Conservation (phyloP, 2,888 invertebrate species). For the Odontocerum albicorne region DNA sequence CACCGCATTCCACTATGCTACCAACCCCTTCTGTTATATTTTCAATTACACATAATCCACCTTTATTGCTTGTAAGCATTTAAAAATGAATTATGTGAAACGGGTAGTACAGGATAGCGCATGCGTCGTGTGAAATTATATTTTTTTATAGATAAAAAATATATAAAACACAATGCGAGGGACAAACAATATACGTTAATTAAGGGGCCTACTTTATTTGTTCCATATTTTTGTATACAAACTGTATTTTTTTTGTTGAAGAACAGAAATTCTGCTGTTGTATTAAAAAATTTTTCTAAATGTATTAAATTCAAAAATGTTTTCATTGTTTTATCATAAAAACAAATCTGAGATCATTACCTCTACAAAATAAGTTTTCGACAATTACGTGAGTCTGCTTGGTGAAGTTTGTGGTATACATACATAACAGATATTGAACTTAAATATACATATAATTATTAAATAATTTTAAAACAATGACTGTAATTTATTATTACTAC, state of each 20-base stretch:
- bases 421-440: too few relatives aligned
- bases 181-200: slow-evolving; percentile 5
- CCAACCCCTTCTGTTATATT: slow-evolving; percentile 34
- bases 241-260: not conserved
- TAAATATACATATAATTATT: too few relatives aligned
- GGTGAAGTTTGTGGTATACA: too few relatives aligned
- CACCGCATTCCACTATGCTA: slow-evolving; percentile 20
- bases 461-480: too few relatives aligned
- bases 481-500: too few relatives aligned
- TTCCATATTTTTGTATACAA: too few relatives aligned
- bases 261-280: not conserved
- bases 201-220: not conserved
- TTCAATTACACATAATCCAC: slow-evolving; percentile 37
- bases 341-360: too few relatives aligned
- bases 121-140: slow-evolving; percentile 11
- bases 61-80: slow-evolving; percentile 37
- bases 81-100: slow-evolving; percentile 35
- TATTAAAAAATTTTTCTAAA: too few relatives aligned
- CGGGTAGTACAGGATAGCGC: slow-evolving; percentile 9
- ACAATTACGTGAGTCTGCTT: too few relatives aligned
- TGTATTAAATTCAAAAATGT: too few relatives aligned
- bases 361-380: too few relatives aligned
- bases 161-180: not conserved
- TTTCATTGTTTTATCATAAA: too few relatives aligned
- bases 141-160: not conserved